Evolutionary conservation across 37 sponge, comb jelly and placozoan genomes (phyloP).

Genomic region (Cliona cf. orientalis): DNA sequence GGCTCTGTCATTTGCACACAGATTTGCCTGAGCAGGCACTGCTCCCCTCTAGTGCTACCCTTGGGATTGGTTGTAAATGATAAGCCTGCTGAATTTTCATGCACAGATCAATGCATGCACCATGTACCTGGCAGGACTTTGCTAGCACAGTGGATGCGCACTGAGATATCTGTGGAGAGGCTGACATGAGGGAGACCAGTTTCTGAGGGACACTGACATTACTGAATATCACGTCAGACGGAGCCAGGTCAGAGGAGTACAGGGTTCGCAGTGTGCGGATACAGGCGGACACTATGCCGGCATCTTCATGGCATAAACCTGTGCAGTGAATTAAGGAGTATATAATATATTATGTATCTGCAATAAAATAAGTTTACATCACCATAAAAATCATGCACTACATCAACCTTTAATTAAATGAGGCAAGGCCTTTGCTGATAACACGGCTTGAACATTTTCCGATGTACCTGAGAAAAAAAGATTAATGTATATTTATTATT

Average conservation of each 20-base stretch:
- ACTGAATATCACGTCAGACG: conserved; percentile 11
- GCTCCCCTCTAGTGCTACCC: no score
- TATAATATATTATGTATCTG: no score
- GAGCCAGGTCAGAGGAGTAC: conserved; percentile 39
- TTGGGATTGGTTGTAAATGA: no score
- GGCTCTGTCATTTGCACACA: no score
- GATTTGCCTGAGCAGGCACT: no score
- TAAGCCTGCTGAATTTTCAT: no score
- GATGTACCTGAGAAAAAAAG: conserved; percentile 20
- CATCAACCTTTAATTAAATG: conserved; percentile 24
- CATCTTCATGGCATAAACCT: conserved; percentile 14
- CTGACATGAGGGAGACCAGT: conserved; percentile 28
- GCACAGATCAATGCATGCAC: no score
- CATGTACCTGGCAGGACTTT: conserved; percentile 59
- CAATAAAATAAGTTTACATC: no score
- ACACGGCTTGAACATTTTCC: conserved; percentile 29
- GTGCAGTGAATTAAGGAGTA: no score
- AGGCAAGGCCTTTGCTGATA: conserved; percentile 29
- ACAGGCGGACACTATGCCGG: conserved; percentile 27
- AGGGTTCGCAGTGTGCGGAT: conserved; percentile 54
- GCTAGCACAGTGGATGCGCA: conserved; percentile 40
- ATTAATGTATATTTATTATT: background rate
- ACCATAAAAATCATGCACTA: background rate
- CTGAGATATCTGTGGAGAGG: conserved; percentile 20
- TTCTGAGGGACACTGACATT: conserved; percentile 10